Percentiles rank a stretch among this genome's conserved stretches.
Evolutionary conservation across 2,888 invertebrate genomes (phyloP).

Genomic region (Tethea ocularis): DNA sequence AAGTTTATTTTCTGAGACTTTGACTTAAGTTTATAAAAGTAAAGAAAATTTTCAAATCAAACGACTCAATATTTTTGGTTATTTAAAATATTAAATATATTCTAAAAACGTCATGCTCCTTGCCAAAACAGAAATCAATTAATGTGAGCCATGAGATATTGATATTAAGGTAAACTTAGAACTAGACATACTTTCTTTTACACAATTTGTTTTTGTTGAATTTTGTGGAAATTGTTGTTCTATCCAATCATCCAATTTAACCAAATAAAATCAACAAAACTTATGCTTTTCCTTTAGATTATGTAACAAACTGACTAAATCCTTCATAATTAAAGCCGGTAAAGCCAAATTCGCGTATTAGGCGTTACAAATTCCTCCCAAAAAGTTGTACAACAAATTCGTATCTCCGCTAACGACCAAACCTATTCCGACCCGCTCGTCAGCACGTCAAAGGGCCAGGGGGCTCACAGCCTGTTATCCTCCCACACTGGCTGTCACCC

Average conservation of each 20-base stretch:
- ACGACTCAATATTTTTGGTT: too few species aligned
- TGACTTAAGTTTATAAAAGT: too few species aligned
- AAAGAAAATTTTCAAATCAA: too few species aligned
- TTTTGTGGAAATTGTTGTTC: not conserved
- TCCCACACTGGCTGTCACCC: slow-evolving; percentile 51
- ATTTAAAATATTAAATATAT: too few species aligned
- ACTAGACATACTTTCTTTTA: not conserved
- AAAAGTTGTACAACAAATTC: slow-evolving; percentile 7
- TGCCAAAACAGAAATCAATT: too few species aligned
- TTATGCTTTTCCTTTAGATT: not conserved
- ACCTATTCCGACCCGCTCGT: slow-evolving; percentile 27
- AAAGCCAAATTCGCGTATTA: not conserved
- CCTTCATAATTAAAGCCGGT: not conserved
- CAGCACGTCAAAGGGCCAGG: slow-evolving; percentile 46
- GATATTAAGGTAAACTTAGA: not conserved
- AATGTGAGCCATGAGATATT: not conserved
- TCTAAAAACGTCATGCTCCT: too few species aligned
- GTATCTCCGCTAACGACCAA: slow-evolving; percentile 37
- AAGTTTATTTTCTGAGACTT: too few species aligned
- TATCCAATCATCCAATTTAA: not conserved
- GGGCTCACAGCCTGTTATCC: slow-evolving; percentile 42
- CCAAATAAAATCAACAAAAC: not conserved
- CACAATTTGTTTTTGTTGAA: too few species aligned
- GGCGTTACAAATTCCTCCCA: slow-evolving; percentile 3
- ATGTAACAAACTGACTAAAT: not conserved